phyloP scores from a whole-genome alignment of 2,888 invertebrate species.

The Tiphia femorata region DNA sequence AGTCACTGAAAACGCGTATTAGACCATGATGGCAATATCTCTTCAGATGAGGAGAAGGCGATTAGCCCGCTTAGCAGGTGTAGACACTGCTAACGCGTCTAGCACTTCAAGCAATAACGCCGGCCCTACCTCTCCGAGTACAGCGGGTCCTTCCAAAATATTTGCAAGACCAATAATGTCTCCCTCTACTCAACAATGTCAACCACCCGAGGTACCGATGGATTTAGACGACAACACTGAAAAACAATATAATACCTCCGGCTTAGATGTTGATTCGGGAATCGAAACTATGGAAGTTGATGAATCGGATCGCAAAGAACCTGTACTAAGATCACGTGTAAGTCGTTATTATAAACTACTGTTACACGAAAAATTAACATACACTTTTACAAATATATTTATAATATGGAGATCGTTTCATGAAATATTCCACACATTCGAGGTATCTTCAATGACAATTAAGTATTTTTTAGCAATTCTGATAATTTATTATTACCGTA shows the following conservation, averaged over 20 bases:
- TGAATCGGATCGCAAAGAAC: slow-evolving; percentile 67
- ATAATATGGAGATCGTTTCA: no score
- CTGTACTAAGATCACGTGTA: slow-evolving; percentile 61
- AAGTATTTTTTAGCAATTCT: background rate
- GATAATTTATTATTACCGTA: no score
- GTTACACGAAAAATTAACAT: no score
- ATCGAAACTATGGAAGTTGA: slow-evolving; percentile 83
- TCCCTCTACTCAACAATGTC: slow-evolving; percentile 49
- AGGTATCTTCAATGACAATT: background rate
- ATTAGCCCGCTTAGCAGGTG: slow-evolving; percentile 79
- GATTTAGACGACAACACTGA: slow-evolving; percentile 73
- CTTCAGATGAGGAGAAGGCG: slow-evolving; percentile 81
- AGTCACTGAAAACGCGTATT: background rate
- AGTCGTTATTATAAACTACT: slow-evolving; percentile 19
- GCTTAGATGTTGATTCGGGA: slow-evolving; percentile 78
- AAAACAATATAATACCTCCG: slow-evolving; percentile 70
- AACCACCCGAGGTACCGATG: slow-evolving; percentile 68
- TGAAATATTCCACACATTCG: no score
- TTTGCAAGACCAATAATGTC: slow-evolving; percentile 54
- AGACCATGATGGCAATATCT: slow-evolving; percentile 18
- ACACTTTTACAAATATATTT: no score
- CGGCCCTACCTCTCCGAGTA: slow-evolving; percentile 70
- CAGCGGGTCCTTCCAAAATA: slow-evolving; percentile 62
- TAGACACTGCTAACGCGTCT: slow-evolving; percentile 72
- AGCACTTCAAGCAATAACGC: slow-evolving; percentile 63